phyloP scores from a whole-genome alignment of 1,140 invertebrate genomes.

The Micrasema minimum region DNA sequence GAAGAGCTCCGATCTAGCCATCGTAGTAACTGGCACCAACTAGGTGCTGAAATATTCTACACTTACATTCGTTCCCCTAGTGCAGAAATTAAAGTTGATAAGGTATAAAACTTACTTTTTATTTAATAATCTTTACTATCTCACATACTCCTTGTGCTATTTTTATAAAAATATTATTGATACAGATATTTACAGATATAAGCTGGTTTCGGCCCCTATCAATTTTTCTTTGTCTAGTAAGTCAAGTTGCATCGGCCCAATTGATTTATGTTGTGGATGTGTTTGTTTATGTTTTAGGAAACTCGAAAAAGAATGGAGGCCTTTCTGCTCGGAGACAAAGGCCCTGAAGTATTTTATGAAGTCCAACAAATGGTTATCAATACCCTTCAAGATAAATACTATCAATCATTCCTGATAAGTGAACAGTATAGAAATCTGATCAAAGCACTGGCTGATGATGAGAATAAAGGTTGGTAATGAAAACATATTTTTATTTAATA shows the following conservation, averaged over 20 bases:
- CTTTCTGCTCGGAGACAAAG: conserved; percentile 87
- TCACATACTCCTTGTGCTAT: too few relatives aligned
- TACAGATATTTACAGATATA: too few relatives aligned
- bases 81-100: conserved; percentile 82
- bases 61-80: conserved; percentile 84
- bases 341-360: conserved; percentile 89
- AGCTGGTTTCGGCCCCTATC: too few relatives aligned
- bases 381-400: conserved; percentile 87
- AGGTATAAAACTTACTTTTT: conserved; percentile 60
- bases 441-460: conserved; percentile 76
- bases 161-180: too few relatives aligned
- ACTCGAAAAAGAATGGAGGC: conserved; percentile 85
- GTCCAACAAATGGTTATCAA: conserved; percentile 84
- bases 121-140: too few relatives aligned
- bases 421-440: conserved; percentile 84
- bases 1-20: conserved; percentile 82
- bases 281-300: conserved; percentile 56
- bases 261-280: too few relatives aligned
- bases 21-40: conserved; percentile 81
- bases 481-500: too few relatives aligned
- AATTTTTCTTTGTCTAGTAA: too few relatives aligned
- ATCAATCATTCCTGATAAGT: conserved; percentile 87
- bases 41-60: conserved; percentile 91
- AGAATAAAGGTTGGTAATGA: conserved; percentile 69
- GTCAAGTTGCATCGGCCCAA: too few relatives aligned